Percentiles rank a stretch among this genome's conserved stretches.
These are phyloP conservation scores for Anniella stebbinsi DNA, from an alignment of 2,797 vertebrate species.

Conservation along the genomic window DNA sequence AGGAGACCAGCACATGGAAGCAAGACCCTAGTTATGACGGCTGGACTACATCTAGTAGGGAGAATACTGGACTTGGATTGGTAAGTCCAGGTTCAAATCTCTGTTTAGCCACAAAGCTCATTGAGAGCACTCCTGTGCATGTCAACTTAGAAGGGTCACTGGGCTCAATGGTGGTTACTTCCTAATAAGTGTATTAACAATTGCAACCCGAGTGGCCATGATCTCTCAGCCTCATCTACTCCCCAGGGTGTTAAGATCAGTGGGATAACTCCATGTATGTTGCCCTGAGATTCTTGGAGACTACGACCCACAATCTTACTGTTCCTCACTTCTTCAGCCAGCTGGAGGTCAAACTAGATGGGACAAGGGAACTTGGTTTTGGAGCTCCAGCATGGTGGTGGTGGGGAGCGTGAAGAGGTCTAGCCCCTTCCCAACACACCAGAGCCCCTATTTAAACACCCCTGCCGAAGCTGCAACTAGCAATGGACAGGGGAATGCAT, in stretches of 20 bases:
- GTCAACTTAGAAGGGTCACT: no score
- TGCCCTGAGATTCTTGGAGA: neutral
- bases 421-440: neutral
- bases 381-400: no score
- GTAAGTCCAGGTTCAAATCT: no score
- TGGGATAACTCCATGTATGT: neutral
- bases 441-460: no score
- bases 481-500: neutral
- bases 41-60: neutral
- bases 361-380: neutral
- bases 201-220: neutral
- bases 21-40: neutral
- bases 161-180: neutral
- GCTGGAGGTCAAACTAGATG: slow-evolving; percentile 7
- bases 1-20: neutral
- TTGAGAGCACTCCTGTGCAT: no score
- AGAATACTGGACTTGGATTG: neutral
- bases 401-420: no score
- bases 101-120: neutral
- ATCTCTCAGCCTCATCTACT: neutral
- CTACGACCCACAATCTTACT: neutral
- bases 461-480: neutral
- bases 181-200: neutral
- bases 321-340: neutral
- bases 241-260: neutral